Evolutionary conservation across 1,140 invertebrate species (phyloP).

Genomic region (Hycleus cichorii): DNA sequence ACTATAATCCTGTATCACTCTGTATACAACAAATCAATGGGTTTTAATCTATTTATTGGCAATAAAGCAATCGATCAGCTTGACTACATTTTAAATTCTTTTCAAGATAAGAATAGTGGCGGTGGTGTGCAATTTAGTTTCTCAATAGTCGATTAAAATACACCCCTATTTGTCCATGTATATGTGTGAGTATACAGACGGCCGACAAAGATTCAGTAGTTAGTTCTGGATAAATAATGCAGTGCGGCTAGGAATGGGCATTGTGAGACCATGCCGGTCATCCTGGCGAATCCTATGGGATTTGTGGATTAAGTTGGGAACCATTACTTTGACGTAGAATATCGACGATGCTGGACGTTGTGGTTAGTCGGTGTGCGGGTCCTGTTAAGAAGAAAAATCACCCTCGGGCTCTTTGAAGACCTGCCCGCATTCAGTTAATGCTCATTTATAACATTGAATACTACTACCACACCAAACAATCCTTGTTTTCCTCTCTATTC

Average conservation of each 20-base stretch:
- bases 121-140: too few species aligned
- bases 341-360: slow-evolving; percentile 21
- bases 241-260: slow-evolving; percentile 25
- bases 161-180: too few species aligned
- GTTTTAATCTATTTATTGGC: too few species aligned
- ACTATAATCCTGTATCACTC: too few species aligned
- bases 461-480: too few species aligned
- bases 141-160: neutral
- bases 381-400: slow-evolving; percentile 12
- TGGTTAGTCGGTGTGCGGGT: slow-evolving; percentile 7
- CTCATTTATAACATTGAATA: neutral
- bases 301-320: slow-evolving; percentile 30
- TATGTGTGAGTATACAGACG: neutral
- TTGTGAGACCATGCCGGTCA: slow-evolving; percentile 29
- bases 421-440: slow-evolving; percentile 8
- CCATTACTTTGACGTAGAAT: slow-evolving; percentile 30
- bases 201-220: slow-evolving; percentile 27
- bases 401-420: slow-evolving; percentile 7
- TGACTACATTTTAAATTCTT: too few species aligned
- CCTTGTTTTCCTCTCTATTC: too few species aligned
- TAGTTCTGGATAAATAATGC: slow-evolving; percentile 33
- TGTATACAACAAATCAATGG: too few species aligned
- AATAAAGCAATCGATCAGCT: too few species aligned
- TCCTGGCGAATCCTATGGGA: slow-evolving; percentile 25
- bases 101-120: too few species aligned